Evolutionary conservation across 1,140 invertebrate genomes (phyloP), one percentile per base, ranked within the genome.

Genomic region (Hyposmocoma kahamanoa): DNA sequence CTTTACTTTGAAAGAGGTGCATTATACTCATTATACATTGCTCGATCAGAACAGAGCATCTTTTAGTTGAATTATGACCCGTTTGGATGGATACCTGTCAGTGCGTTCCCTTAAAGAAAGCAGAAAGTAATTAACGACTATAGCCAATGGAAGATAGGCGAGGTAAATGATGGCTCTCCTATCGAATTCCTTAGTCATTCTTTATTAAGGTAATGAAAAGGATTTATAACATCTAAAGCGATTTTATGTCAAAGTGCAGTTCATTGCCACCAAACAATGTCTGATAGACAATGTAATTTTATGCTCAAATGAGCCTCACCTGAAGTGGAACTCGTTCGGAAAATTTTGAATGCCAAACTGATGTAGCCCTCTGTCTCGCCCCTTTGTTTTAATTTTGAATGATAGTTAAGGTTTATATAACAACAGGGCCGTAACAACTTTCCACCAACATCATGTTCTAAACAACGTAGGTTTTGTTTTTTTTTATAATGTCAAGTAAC

Each of bases 221-320:
- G 81, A 83, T 83, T 83, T 85, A 83, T 79, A 77, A 66, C 72
- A 54, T 69, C 72, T 62, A 83, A 76, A 74, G 74, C 67, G 59
- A 84, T 84, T 84, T 84, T 84, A 84, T 84, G 81, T 84, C 81
- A 83, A 84, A 84, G 81, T 83, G 79, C 69, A 84, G 81, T 84
- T 84, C 81, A 84, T 83, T 83, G 81, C 67, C 81, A 83, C 72
- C 54, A 68, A 67, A 84, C 81, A 84, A 81, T 83, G 81, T 74
- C 70, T 62, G 45, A 42, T 63, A 78, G 74, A 83, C 81, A 84
- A 84, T 83, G 79, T 83, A 85, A 85, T 85, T 85, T 83, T 83
- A 85, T 83, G 81, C 66, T 83, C 54, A 81, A 84, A 80, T 78
- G 77, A 77, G 70, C 58, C 67, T 83, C 71, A 68, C 61, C 55